These are phyloP conservation scores for Sceloporus tristichus DNA, from an alignment of 2,113 vertebrate species.

Conservation along the genomic window DNA sequence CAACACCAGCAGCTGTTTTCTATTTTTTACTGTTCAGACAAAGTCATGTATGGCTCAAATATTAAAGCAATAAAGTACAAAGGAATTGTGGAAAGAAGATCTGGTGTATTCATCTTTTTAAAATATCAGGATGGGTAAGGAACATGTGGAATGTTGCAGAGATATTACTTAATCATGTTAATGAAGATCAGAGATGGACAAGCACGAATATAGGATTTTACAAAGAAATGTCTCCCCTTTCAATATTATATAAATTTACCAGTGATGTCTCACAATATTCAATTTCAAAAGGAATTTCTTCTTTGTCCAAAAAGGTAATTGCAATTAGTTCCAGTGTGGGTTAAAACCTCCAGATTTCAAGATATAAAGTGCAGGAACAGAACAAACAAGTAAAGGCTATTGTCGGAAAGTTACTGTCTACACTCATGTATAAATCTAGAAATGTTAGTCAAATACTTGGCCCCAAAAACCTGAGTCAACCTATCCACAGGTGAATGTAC, in stretches of 20 bases:
- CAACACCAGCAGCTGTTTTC: background rate
- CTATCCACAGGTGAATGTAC: too few species aligned
- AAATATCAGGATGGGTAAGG: background rate
- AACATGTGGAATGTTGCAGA: background rate
- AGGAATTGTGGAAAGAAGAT: background rate
- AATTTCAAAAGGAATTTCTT: background rate
- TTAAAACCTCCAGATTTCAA: background rate
- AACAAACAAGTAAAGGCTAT: background rate
- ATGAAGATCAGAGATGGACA: constrained; percentile 13
- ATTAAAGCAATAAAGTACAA: background rate
- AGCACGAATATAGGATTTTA: background rate
- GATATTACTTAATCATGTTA: background rate
- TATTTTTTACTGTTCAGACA: background rate
- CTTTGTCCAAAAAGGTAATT: constrained; percentile 11
- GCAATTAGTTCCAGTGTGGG: background rate
- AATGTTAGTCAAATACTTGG: too few species aligned
- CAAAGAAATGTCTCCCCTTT: background rate
- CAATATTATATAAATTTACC: constrained; percentile 1
- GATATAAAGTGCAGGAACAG: background rate
- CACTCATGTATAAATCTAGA: too few species aligned
- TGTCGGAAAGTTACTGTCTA: background rate
- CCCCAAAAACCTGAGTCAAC: too few species aligned
- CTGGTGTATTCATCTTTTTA: background rate
- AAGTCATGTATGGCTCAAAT: background rate
- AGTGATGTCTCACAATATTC: background rate